Evolutionary conservation across 23 tunicate genomes (phyloP), one percentile per base, ranked within the genome.

Genomic region (Halocynthia aurantium): DNA sequence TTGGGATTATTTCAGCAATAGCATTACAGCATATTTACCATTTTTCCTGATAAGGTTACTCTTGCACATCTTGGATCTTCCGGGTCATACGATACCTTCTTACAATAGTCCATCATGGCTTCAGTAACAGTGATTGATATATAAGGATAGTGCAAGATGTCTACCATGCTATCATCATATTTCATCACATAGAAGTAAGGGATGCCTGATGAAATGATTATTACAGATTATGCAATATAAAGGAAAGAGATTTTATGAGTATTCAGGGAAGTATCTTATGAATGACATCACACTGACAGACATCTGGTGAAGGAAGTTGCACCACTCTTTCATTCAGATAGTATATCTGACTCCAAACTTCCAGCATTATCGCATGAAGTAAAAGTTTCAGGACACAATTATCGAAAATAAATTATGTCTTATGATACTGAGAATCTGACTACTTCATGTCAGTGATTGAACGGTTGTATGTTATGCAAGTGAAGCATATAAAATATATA

Each of bases 51-150:
- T 55, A 94, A 51, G n/a, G 93, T 84, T 8, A 94, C 10, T 21
- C 95, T 63, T 8, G 94, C 84, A 61, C 98, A 94, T 51, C 79
- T 19, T 61, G 98, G 98, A 52, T 70, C 69, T 63, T 94, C 95
- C 17, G 95, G 81, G 12, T 84, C 87, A 61, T 22, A 76, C 52
- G 70, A 12, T 6, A 62, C 18, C 9, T 13, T 51, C 58, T 77
- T 61, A 57, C 97, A 91, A 70, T 91, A 91, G 13, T 62, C 81
- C 6, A 81, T 83, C 52, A 73, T 71, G 19, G 70, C 55, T 67
- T 87, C 98, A 6, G 91, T 70, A 22, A 94, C 61, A 54, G 95
- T 73, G 10, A 94, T 9, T 8, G 89, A 94, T 8, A 81, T 81
- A n/a, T 10, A 52, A 22, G 87, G 64, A 57, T 80, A 64, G 7